Evolutionary conservation across 2,113 vertebrate species (phyloP), one percentile per base, ranked within the genome.

Genomic region (Cygnus atratus): DNA sequence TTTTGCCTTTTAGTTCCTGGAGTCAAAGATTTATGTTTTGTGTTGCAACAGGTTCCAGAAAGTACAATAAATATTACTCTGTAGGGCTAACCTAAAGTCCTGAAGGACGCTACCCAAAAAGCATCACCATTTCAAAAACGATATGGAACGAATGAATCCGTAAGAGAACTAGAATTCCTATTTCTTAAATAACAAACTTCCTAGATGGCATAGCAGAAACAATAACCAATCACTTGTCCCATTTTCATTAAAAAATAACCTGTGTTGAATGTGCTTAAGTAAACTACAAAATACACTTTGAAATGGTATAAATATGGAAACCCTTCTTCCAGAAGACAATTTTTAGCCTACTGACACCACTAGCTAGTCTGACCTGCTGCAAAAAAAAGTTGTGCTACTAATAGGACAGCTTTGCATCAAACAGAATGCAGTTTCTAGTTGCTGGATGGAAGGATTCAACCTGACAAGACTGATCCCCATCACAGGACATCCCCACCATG

Each of bases 121-220:
- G 1, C 20, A 52, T 11, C 28, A 84, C 4, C 20, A 71, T 72
- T 75, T 57, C 17, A 82, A 84, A 84, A 84, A 77, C 7, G 0
- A 43, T 7, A 50, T 6, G 29, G 18, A 15, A 6, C 31, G 5
- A 71, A 73, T 19, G 13, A 71, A 90, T 13, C 5, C 66, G 7
- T 16, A 46, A 78, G 15, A 54, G 41, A 78, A n/a, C 4, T 16
- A 72, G 5, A 88, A 86, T 52, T 77, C 7, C 29, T 70, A 3
- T 46, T 26, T 15, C 1, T 26, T 58, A 75, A 57, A 8, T 29
- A 62, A 3, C 6, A 74, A 8, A 71, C 17, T 81, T 67, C 9
- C 28, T 33, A 41, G 6, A 7, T 0, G 1, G 73, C 11, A 35
- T 1, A 4, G 6, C 12, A 2, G 13, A 54, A 65, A 37, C 37